Evolutionary conservation across 2,888 invertebrate genomes (phyloP).

Genomic region (Taphrorychus bicolor): DNA sequence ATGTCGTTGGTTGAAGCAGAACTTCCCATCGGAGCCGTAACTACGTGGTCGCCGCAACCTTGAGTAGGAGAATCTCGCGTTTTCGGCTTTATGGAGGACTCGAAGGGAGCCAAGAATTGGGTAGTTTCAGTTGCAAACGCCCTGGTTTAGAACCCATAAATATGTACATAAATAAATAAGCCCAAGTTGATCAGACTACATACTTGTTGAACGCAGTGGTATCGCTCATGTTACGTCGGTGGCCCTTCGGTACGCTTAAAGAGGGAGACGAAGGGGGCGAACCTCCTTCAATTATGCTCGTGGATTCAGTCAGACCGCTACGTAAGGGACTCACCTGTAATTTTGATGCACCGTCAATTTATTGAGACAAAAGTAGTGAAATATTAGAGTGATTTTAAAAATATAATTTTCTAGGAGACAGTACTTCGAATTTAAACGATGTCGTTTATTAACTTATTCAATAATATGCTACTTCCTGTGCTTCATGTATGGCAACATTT

Average conservation of each 20-base stretch:
- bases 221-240: conserved; percentile 83
- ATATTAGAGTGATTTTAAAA: no score
- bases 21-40: conserved; percentile 53
- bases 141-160: no score
- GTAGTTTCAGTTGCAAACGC: conserved; percentile 77
- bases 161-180: no score
- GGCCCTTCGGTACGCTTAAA: conserved; percentile 62
- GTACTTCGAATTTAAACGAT: no score
- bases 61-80: conserved; percentile 60
- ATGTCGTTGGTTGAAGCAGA: conserved; percentile 59
- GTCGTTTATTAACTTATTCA: no score
- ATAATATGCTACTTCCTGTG: no score
- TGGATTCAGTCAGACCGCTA: conserved; percentile 53
- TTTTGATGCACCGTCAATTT: no score
- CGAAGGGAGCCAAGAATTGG: conserved; percentile 77
- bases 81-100: conserved; percentile 68
- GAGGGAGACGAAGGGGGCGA: conserved; percentile 57
- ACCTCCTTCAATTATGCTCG: conserved; percentile 51
- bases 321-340: conserved; percentile 42
- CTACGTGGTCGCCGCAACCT: conserved; percentile 48
- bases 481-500: no score
- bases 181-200: no score
- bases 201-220: conserved; percentile 84
- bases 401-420: no score
- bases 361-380: no score